Base-by-base conservation (phyloP, 1,140 invertebrate species). In the Psilanteris sp. region DNA sequence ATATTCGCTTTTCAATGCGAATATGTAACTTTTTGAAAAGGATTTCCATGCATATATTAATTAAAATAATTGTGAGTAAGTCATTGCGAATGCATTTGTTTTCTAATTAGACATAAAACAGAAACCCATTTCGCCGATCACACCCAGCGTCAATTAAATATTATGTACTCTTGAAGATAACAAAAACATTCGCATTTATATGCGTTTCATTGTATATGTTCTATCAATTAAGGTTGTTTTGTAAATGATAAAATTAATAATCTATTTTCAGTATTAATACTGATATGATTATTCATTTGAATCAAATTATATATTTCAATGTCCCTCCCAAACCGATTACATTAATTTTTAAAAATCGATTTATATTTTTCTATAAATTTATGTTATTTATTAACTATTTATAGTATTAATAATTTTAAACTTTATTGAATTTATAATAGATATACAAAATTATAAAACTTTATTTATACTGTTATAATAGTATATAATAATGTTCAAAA, bases 111-210 rank as follows among this genome's bases (percentile, higher is more conserved):
- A 7, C 27, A 27, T 36, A 22, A 20, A 4, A 48, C n/a, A n/a
- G n/a, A 31, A 48, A 29, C 11, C 13, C 4, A 10, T 20, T 29
- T 29, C 15, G 24, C 18, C 36, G 3, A 34, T 48, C 13, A 22
- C 18, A 57, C 3, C 32, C n/a, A 31, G 62, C 62, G 50, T 67
- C 50, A 67, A 67, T 67, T 67, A 46, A 24, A 52, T 13, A 27
- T 44, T 20, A 43, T 22, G 27, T 29, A 13, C 22, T 44, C 29
- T 54, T 18, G 13, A 34, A 44, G 10, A 22, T 46, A 27, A 36
- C 48, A 66, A 55, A 46, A 55, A 31, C 18, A 24, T 55, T 55
- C 4, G 29, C n/a, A n/a, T n/a, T n/a, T 5, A 4, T 31, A 5
- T 32, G 10, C 24, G 13, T 27, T 18, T 22, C 24, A 13, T 39